Evolutionary conservation across 1,140 invertebrate species (phyloP).

Genomic region (Solenopsis invicta): DNA sequence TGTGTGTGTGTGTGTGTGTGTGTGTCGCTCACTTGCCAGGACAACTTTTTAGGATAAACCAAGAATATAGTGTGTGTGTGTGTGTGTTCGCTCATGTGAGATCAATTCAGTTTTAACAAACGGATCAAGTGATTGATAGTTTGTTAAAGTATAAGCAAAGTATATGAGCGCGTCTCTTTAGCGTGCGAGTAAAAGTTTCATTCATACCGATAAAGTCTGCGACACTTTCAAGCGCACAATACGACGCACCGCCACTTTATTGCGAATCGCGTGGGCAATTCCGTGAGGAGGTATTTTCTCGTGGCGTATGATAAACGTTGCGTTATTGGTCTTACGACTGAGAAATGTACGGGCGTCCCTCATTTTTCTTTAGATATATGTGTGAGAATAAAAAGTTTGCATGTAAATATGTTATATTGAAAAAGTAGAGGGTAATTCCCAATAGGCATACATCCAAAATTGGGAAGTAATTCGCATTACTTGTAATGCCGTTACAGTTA

Average conservation of each 20-base stretch:
- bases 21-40: neutral
- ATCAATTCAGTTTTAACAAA: neutral
- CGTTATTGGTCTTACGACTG: constrained; percentile 7
- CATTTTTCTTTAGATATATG: neutral
- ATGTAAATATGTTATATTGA: neutral
- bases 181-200: neutral
- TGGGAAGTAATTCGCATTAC: no score
- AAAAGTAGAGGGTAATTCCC: neutral
- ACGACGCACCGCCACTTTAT: neutral
- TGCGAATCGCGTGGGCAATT: neutral
- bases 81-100: neutral
- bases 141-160: neutral
- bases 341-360: neutral
- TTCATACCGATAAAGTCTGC: constrained; percentile 7
- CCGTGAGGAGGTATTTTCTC: neutral
- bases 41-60: neutral
- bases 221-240: neutral
- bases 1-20: no score
- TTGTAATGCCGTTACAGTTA: no score
- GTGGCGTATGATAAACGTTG: neutral
- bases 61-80: constrained; percentile 1
- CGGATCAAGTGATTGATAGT: neutral
- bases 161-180: neutral
- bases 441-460: neutral
- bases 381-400: neutral